Conservation (phyloP, 2,113 vertebrate genomes). For the Ceratotherium simum region DNA sequence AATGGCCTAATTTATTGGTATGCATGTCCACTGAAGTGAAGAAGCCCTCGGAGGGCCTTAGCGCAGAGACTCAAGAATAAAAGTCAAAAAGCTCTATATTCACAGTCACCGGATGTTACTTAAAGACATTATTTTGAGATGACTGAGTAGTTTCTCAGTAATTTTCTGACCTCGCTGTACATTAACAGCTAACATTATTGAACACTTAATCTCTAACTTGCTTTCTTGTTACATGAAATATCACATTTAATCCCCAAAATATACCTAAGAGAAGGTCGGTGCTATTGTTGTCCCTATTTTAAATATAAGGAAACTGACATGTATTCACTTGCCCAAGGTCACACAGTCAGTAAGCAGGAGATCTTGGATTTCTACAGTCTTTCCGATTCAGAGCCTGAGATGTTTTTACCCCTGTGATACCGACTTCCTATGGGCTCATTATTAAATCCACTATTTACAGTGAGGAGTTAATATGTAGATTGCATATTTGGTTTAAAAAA, state of each 20-base stretch:
- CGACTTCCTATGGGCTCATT: not conserved
- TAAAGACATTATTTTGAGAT: not conserved
- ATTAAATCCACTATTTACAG: not conserved
- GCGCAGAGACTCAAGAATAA: not conserved
- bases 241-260: not conserved
- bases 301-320: not conserved
- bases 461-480: not conserved
- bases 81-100: not conserved
- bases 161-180: slow-evolving; percentile 7
- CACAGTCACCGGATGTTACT: not conserved
- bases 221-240: not conserved
- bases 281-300: not conserved
- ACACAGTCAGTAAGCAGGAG: not conserved
- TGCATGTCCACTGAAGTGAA: slow-evolving; percentile 35
- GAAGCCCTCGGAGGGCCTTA: not conserved
- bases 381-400: not conserved
- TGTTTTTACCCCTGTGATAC: not conserved
- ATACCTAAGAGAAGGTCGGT: not conserved
- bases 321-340: not conserved
- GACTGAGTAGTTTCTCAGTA: not conserved
- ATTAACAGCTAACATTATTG: not conserved
- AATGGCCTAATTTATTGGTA: slow-evolving; percentile 47
- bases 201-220: not conserved
- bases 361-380: not conserved
- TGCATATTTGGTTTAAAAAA: not conserved